Percentiles rank a stretch among this genome's conserved stretches.
Evolutionary conservation across 2,113 vertebrate species (phyloP).

Genomic region (Zosterops hypoxanthus): DNA sequence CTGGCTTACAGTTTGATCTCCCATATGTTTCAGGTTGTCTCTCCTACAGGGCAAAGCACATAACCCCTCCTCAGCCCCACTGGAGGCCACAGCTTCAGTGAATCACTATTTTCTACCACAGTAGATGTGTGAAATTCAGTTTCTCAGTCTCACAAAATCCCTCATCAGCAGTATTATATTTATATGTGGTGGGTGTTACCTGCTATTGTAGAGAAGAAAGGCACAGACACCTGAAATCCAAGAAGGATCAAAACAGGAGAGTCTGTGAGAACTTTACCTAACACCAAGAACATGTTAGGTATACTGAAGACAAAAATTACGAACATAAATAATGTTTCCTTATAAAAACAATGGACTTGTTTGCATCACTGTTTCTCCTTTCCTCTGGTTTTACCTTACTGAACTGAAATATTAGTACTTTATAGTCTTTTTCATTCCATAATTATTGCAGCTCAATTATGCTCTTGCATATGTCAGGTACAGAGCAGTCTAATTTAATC

Average conservation of each 20-base stretch:
- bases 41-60: neutral
- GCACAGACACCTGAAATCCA: neutral
- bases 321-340: neutral
- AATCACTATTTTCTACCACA: neutral
- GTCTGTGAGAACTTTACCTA: neutral
- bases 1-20: neutral
- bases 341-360: neutral
- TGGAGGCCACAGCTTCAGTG: neutral
- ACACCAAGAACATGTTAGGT: neutral
- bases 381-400: neutral
- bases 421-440: conserved; percentile 19
- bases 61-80: neutral
- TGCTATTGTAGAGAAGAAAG: neutral
- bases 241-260: neutral
- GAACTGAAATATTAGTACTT: conserved; percentile 46
- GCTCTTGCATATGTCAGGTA: conserved; percentile 75
- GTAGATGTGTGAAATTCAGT: neutral
- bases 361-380: neutral
- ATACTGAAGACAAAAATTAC: neutral
- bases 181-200: neutral
- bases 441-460: conserved; percentile 71
- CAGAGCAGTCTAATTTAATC: conserved; percentile 83
- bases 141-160: neutral
- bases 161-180: neutral
- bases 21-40: neutral